Evolutionary conservation across 2,113 vertebrate genomes (phyloP).

Genomic region (Tympanuchus pallidicinctus): DNA sequence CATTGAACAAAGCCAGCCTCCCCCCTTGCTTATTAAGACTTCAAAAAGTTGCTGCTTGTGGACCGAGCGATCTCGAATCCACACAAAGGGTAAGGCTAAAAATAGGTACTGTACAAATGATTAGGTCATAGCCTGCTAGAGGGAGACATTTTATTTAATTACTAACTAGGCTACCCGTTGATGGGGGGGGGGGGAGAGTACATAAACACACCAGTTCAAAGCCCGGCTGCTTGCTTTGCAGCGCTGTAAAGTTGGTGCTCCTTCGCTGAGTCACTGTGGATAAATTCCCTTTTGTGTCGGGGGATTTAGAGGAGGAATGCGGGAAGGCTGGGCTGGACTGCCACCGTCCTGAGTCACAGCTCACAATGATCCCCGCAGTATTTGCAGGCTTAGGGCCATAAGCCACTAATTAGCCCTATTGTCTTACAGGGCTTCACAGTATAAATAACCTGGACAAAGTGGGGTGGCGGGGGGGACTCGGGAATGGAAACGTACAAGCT

Average conservation of each 20-base stretch:
- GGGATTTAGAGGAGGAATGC: conserved; percentile 6
- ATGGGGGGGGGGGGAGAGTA: background rate
- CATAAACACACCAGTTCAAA: conserved; percentile 29
- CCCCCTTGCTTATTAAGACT: background rate
- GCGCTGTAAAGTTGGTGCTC: conserved; percentile 43
- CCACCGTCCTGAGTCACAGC: background rate
- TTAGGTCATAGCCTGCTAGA: conserved; percentile 36
- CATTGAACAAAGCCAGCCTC: background rate
- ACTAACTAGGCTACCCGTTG: background rate
- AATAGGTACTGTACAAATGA: conserved; percentile 15
- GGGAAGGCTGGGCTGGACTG: background rate
- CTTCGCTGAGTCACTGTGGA: conserved; percentile 50
- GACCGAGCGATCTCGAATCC: background rate
- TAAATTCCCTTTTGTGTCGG: background rate
- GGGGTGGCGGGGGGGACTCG: background rate
- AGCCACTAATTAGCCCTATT: conserved; percentile 18
- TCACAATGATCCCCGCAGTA: background rate
- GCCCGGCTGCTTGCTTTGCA: background rate
- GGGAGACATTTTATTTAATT: conserved; percentile 62
- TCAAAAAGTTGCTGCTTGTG: background rate
- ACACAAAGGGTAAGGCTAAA: conserved; percentile 41
- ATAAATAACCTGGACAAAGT: background rate
- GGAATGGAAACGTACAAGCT: background rate
- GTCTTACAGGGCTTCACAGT: background rate
- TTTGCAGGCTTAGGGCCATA: background rate